Percentiles rank a stretch among this genome's conserved stretches.
Evolutionary conservation across 2,888 invertebrate genomes (phyloP).

Genomic region (Anthrax anthrax): DNA sequence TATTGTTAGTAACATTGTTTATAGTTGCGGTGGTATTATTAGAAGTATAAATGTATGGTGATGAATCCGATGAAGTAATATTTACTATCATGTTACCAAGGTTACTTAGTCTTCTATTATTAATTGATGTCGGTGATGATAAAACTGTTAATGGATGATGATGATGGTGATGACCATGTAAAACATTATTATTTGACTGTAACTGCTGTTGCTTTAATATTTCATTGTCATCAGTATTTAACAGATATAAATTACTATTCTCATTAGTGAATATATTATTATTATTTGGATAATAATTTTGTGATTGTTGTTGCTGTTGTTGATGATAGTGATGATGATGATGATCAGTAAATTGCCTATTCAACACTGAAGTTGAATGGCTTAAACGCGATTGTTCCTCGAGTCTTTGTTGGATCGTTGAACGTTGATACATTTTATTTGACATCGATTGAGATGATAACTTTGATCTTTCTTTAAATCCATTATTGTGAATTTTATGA

Average conservation of each 20-base stretch:
- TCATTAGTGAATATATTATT: not conserved
- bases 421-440: conserved; percentile 12
- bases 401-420: conserved; percentile 14
- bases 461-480: conserved; percentile 21
- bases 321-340: conserved; percentile 6
- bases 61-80: not conserved
- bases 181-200: not conserved
- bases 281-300: not conserved
- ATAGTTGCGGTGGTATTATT: not conserved
- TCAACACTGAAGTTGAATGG: conserved; percentile 30
- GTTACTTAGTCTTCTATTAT: not conserved
- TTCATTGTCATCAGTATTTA: not conserved
- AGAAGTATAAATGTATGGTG: not conserved
- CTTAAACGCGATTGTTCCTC: conserved; percentile 24
- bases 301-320: not conserved
- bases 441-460: conserved; percentile 33
- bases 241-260: not conserved
- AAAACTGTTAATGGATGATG: not conserved
- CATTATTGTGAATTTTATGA: conserved; percentile 7
- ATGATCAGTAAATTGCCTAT: conserved; percentile 18
- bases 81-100: no score
- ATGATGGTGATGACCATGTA: conserved; percentile 7
- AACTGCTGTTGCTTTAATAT: not conserved
- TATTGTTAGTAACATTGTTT: conserved; percentile 1
- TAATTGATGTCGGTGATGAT: not conserved